Evolutionary conservation across 2,797 vertebrate genomes (phyloP).

Genomic region (Anguilla pacifica): DNA sequence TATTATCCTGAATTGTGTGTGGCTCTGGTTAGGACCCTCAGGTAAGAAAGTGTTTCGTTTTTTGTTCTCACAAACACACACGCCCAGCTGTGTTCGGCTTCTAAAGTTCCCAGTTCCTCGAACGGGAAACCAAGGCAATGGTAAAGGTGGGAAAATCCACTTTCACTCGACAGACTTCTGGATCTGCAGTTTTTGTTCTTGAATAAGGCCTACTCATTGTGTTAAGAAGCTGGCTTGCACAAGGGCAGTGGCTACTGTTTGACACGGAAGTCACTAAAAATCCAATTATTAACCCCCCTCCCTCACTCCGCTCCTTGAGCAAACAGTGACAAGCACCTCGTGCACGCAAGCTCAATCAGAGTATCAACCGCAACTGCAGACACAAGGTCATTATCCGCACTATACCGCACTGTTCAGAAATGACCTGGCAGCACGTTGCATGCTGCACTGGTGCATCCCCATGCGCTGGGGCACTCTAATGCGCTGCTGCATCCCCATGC

Average conservation of each 20-base stretch:
- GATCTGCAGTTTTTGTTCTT: not conserved
- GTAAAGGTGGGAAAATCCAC: no score
- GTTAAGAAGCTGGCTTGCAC: not conserved
- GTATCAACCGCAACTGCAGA: slow-evolving; percentile 65
- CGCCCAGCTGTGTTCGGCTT: no score
- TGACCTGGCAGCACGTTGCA: not conserved
- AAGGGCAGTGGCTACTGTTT: not conserved
- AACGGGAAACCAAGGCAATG: no score
- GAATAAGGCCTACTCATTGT: not conserved
- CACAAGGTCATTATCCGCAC: slow-evolving; percentile 60
- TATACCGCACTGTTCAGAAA: not conserved
- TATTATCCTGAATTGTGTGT: no score
- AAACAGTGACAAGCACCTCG: not conserved
- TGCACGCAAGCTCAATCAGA: slow-evolving; percentile 69
- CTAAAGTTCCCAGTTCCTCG: no score
- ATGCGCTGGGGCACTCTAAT: slow-evolving; percentile 17
- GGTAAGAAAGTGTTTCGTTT: no score
- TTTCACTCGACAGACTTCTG: no score
- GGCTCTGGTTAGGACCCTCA: no score
- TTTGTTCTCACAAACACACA: no score
- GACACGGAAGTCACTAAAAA: not conserved
- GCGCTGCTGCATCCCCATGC: no score
- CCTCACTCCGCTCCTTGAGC: not conserved
- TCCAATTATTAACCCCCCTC: not conserved
- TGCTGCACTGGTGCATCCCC: slow-evolving; percentile 58